These are phyloP conservation scores for Eubasilissa splendida DNA, from an alignment of 2,888 invertebrate species.

Conservation along the genomic window DNA sequence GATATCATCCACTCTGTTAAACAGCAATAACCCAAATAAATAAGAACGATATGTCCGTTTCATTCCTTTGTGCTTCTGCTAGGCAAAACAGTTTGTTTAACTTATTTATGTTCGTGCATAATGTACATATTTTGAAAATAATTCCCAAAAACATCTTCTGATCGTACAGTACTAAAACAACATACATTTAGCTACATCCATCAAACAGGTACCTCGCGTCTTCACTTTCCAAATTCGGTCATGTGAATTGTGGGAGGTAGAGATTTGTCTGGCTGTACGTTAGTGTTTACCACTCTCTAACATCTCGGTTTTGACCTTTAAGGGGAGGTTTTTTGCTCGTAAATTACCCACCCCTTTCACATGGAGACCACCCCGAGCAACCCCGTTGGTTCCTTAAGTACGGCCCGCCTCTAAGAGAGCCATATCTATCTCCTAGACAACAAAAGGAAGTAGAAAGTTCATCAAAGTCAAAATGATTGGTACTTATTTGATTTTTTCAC, in stretches of 20 bases:
- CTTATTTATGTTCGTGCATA: too few species aligned
- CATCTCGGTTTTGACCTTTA: conserved; percentile 18
- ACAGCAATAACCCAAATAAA: too few species aligned
- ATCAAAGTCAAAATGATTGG: conserved; percentile 15
- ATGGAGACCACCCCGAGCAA: neutral
- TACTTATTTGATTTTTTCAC: conserved; percentile 2
- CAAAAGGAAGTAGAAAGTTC: conserved; percentile 14
- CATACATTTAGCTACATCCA: too few species aligned
- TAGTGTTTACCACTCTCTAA: conserved; percentile 19
- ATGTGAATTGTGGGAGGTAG: neutral
- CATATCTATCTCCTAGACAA: neutral
- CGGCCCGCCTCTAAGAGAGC: neutral
- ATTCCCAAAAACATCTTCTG: too few species aligned
- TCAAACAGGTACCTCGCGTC: neutral
- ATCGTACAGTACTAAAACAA: too few species aligned
- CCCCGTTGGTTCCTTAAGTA: conserved; percentile 6
- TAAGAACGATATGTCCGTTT: too few species aligned
- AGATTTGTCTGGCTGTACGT: conserved; percentile 11
- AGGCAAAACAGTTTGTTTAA: too few species aligned
- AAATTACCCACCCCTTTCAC: neutral
- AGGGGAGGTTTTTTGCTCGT: conserved; percentile 20
- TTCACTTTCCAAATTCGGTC: neutral
- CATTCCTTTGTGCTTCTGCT: too few species aligned
- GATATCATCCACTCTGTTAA: too few species aligned
- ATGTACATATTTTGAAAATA: too few species aligned